These are phyloP conservation scores for Chlamydotis undulata DNA, from an alignment of 2,113 vertebrate genomes.

Conservation along the genomic window DNA sequence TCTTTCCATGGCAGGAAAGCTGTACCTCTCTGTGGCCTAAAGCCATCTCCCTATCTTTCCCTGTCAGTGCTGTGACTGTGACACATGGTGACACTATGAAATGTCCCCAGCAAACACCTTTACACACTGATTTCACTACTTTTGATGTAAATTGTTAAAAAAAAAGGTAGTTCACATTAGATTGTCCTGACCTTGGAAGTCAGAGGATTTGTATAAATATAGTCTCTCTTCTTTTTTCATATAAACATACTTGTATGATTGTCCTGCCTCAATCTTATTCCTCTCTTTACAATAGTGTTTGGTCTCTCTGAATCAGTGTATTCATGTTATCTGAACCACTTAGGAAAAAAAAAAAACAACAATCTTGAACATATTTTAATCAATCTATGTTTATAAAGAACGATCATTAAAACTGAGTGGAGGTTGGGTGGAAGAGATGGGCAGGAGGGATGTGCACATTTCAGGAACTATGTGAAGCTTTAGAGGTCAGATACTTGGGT, in stretches of 20 bases:
- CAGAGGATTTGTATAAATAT: not conserved
- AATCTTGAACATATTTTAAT: not conserved
- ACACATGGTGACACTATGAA: not conserved
- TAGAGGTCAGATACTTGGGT: not conserved
- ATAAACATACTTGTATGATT: not conserved
- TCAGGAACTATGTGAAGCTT: not conserved
- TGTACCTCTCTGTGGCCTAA: not conserved
- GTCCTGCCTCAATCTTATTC: not conserved
- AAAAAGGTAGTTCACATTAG: not conserved
- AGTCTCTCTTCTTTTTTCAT: not conserved
- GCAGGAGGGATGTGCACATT: not conserved
- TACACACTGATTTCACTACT: not conserved
- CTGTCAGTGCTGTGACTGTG: not conserved
- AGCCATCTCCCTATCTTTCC: not conserved
- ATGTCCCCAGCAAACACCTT: not conserved
- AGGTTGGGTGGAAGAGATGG: not conserved
- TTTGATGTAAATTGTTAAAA: not conserved
- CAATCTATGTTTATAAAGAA: not conserved
- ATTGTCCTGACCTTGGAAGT: not conserved
- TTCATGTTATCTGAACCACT: not conserved
- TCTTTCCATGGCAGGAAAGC: not conserved
- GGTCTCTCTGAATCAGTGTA: not conserved
- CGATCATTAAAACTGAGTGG: not conserved
- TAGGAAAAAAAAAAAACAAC: not conserved
- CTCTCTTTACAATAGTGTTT: not conserved